Evolutionary conservation across 2,888 invertebrate species (phyloP).

Genomic region (Eurytoma californica): DNA sequence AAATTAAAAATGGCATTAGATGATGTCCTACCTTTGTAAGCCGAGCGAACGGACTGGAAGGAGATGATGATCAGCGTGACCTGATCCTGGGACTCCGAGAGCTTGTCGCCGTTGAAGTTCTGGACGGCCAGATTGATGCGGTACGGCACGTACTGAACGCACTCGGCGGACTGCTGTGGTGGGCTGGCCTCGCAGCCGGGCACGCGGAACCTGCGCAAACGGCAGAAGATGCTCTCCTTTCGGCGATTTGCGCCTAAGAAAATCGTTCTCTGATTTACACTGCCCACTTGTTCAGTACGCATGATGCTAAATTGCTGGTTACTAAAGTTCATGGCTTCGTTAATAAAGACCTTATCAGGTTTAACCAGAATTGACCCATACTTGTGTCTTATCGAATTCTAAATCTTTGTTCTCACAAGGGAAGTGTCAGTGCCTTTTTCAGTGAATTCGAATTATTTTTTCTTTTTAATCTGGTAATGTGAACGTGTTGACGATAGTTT

Average conservation of each 20-base stretch:
- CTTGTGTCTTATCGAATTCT: too few species aligned
- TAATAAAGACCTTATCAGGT: too few species aligned
- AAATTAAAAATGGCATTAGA: too few species aligned
- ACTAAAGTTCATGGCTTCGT: too few species aligned
- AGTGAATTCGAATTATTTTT: too few species aligned
- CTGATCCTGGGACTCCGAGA: background rate
- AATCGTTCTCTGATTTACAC: background rate
- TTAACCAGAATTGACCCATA: too few species aligned
- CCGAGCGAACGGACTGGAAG: conserved; percentile 84
- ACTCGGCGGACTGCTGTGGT: conserved; percentile 76
- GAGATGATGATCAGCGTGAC: conserved; percentile 75
- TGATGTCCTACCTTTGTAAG: conserved; percentile 82
- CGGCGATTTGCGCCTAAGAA: conserved; percentile 58
- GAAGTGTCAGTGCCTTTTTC: too few species aligned
- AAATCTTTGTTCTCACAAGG: too few species aligned
- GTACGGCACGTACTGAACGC: conserved; percentile 83
- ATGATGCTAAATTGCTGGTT: too few species aligned
- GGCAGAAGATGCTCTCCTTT: conserved; percentile 77
- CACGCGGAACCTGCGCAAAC: conserved; percentile 81
- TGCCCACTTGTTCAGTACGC: too few species aligned
- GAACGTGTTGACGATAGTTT: too few species aligned
- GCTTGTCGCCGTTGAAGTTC: conserved; percentile 66
- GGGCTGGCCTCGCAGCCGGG: background rate
- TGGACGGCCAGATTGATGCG: conserved; percentile 83
- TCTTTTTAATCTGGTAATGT: too few species aligned